phyloP scores from a whole-genome alignment of 2,797 vertebrate species.

The Peromyscus nudipes region DNA sequence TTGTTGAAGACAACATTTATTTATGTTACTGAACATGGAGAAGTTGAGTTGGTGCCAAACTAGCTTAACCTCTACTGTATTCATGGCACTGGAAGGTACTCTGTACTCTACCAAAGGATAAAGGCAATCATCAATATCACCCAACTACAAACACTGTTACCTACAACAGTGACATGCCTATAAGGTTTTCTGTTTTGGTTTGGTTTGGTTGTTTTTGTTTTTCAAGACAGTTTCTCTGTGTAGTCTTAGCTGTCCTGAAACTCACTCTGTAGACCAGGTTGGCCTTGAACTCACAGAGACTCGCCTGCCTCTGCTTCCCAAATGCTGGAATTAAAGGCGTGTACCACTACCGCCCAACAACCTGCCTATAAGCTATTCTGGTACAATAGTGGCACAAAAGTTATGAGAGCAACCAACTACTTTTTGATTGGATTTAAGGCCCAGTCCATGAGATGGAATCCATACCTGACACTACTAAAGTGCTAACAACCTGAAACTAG shows the following conservation, averaged over 20 bases:
- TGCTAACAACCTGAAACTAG: not conserved
- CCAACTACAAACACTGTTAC: not conserved
- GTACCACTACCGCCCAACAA: not conserved
- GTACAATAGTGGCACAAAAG: not conserved
- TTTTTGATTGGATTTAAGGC: not conserved
- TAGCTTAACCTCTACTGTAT: not conserved
- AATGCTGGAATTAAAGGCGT: not conserved
- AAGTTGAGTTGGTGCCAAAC: not conserved
- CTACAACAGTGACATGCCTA: not conserved
- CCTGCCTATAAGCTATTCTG: not conserved
- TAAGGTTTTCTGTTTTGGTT: too few relatives aligned
- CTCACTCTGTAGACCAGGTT: not conserved
- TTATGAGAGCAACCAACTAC: not conserved
- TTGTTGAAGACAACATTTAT: not conserved
- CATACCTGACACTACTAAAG: not conserved
- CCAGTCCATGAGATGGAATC: not conserved
- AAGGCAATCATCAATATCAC: not conserved
- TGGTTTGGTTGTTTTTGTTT: too few relatives aligned
- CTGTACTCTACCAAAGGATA: not conserved
- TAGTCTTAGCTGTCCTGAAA: not conserved
- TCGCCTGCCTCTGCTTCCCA: not conserved
- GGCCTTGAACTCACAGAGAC: not conserved
- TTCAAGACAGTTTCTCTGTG: not conserved
- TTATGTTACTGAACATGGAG: not conserved
- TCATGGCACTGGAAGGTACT: not conserved